Base-by-base conservation (phyloP, 2,797 vertebrate genomes). In the Psittacula echo region DNA sequence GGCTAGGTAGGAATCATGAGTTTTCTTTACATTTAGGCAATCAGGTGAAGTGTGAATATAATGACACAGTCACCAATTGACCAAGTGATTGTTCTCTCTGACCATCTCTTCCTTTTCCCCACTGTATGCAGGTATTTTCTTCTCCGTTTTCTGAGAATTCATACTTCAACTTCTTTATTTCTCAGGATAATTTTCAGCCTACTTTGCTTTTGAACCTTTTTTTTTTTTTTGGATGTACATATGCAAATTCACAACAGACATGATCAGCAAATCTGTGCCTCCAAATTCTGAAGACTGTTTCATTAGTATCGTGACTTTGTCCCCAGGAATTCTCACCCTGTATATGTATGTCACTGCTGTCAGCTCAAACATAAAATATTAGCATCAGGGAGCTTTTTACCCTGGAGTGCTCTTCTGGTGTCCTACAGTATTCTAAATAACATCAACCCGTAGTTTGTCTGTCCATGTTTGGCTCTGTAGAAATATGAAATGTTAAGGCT, bases 331-430 rank as follows among this genome's bases (percentile, higher is more conserved):
- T 53, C 60, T 89, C 51, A 66, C 47, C 56, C 67, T n/a, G 24
- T 74, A 13, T 26, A 5, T 39, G 34, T 76, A 26, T 80, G 68
- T 78, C 54, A 32, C 48, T 87, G 58, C 65, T 92, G 72, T 60
- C 77, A 85, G 60, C 80, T 89, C 83, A 54, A 86, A 76, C n/a
- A 61, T 67, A 91, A 64, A 22, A 84, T 67, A 91, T 96, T 96
- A 90, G 80, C 10, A 0, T 34, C 68, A 58, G 67, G 64, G 51
- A 83, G 21, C 37, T 93, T 68, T 90, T 68, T 76, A 78, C 89
- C 91, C 84, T 45, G 77, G 66, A 58, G 80, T 86, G 64, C 51
- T 91, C 44, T 76, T 70, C 47, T 77, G 76, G 71, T 94, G 80
- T 74, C 70, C 74, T 50, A 18, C 61, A 39, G 34, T 50, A 82